Base-by-base conservation (phyloP, 2,888 invertebrate species). In the Idaea biselata region DNA sequence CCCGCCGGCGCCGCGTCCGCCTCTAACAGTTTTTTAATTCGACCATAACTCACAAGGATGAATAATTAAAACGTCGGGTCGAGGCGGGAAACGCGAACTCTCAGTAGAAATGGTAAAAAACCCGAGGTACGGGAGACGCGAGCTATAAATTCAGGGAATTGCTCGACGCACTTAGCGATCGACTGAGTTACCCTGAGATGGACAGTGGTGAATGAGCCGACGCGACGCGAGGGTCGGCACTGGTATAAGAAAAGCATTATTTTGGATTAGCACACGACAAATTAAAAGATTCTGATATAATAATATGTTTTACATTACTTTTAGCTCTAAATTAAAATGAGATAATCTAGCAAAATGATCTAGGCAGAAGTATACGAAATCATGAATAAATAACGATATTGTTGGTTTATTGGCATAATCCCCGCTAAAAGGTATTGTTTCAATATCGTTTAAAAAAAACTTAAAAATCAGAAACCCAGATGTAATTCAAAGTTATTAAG, bases 21-120 rank as follows among this genome's bases (percentile, higher is more conserved):
- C 89, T 91, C 90, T 91, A 91, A 93, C 93, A 93, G 92, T 93
- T 93, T 93, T 93, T 93, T 93, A 93, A 93, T 93, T 93, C 91
- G 90, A 88, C 91, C 92, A 93, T 93, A 93, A 93, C 93, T 93
- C 92, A 93, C 84, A 84, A 80, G 83, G 83, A 90, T 93, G 93
- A 93, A 93, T 93, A 93, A 93, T 93, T 93, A 93, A 93, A 91
- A 86, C 83, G 87, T 87, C 87, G 87, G 82, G 84, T 71, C 82
- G 83, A 79, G 78, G 78, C 83, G 84, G 87, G 85, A 86, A 84
- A 84, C 82, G 87, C 82, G 80, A 82, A 82, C 80, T 74, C 44
- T 44, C 44, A 11, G 44, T 44, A 18, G 55, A 18, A 17, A 16
- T 82, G 83, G 88, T 82, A 88, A 91, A 90, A 91, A 91, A 88